A percentile compares a stretch with the other conserved stretches of the same genome.
Conservation (phyloP, 2,113 vertebrate species). For the Abramis brama region DNA sequence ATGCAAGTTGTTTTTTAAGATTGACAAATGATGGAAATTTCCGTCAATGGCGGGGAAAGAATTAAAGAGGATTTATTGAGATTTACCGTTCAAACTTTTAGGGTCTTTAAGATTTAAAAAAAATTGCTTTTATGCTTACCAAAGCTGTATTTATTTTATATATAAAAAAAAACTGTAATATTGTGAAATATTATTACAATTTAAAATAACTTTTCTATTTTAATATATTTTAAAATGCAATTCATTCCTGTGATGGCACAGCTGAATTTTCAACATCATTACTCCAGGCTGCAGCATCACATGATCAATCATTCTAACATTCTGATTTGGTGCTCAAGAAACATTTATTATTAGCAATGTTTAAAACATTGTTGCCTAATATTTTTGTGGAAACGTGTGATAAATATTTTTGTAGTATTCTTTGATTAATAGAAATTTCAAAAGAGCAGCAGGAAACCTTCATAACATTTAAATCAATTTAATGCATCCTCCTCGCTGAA, state of each 20-base stretch:
- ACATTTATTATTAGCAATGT: neutral
- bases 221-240: neutral
- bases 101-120: neutral
- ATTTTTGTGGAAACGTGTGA: neutral
- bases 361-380: neutral
- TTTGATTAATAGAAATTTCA: neutral
- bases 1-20: too few relatives aligned
- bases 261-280: neutral
- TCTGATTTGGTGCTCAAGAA: neutral
- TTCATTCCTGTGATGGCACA: neutral
- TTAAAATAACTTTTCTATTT: neutral
- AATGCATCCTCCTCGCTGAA: too few relatives aligned
- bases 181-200: slow-evolving; percentile 2
- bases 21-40: too few relatives aligned
- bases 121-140: neutral
- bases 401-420: neutral
- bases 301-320: neutral
- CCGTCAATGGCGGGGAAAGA: too few relatives aligned
- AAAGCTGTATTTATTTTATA: neutral
- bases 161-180: neutral
- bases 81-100: neutral
- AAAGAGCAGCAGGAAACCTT: neutral
- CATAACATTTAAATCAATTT: neutral
- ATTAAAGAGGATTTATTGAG: too few relatives aligned
- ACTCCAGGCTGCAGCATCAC: neutral